Evolutionary conservation across 2,113 vertebrate species (phyloP).

Genomic region (Trematomus loennbergii): DNA sequence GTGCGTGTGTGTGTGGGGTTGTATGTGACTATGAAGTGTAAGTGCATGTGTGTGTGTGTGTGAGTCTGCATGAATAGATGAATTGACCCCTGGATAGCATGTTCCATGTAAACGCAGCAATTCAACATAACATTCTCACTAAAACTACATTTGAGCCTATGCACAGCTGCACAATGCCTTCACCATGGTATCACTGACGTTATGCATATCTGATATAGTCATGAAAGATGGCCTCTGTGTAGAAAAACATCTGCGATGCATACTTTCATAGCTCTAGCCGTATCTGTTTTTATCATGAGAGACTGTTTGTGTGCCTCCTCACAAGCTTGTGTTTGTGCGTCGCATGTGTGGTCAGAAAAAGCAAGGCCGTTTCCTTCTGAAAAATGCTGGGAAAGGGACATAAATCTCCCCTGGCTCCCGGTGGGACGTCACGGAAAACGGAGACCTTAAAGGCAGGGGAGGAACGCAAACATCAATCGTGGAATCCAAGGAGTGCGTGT

Average conservation of each 20-base stretch:
- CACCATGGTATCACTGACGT: neutral
- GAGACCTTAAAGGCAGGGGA: constrained; percentile 72
- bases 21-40: constrained; percentile 42
- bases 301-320: constrained; percentile 51
- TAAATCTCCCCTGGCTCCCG: constrained; percentile 76
- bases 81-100: constrained; percentile 53
- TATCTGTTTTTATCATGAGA: constrained; percentile 65
- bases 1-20: constrained; percentile 26
- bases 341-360: constrained; percentile 57
- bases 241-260: constrained; percentile 44
- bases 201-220: constrained; percentile 20
- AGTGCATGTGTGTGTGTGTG: constrained; percentile 33
- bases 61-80: constrained; percentile 52
- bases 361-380: constrained; percentile 59
- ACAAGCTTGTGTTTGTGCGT: constrained; percentile 64
- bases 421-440: constrained; percentile 76
- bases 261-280: constrained; percentile 12
- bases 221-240: constrained; percentile 39
- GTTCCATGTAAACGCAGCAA: constrained; percentile 25
- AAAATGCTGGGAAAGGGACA: constrained; percentile 72
- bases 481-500: constrained; percentile 76
- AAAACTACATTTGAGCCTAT: too few species aligned
- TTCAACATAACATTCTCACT: neutral
- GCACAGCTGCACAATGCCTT: constrained; percentile 35
- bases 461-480: constrained; percentile 80